Evolutionary conservation across 2,888 invertebrate genomes (phyloP), one percentile per base, ranked within the genome.

Genomic region (Chalcis sispes): DNA sequence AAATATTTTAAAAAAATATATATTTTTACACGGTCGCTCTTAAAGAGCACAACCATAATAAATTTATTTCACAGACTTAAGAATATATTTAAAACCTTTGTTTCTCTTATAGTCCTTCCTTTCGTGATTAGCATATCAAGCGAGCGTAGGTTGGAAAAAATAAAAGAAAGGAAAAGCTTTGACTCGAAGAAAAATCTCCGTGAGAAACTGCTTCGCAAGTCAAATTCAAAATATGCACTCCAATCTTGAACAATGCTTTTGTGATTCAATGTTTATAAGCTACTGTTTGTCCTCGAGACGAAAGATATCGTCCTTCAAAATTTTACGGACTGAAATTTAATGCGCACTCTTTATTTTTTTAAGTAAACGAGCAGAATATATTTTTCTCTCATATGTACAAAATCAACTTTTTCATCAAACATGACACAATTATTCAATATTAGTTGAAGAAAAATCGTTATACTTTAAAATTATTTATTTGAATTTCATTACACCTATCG

Each of bases 181-280:
- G 29, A 15, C 27, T 10, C 40, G 25, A 36, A 70, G 48, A 58
- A 59, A 61, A 70, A 70, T 50, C 48, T 36, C 23, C 71, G 62
- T 71, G 71, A 71, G 71, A 71, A 71, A 61, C 42, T 54, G 18
- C 23, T 71, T 62, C 52, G 61, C 71, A 67, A 62, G 42, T 46
- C 52, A 74, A 59, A 67, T 67, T 13, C 42, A 62, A 32, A 46
- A 46, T 46, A 54, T 54, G 8, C 29, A 18, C 46, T 23, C n/a
- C 10, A 48, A 10, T n/a, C 36, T 32, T 48, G 13, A 8, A 58
- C 32, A 52, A 69, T 46, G 42, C 15, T 50, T 58, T 36, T 15
- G 48, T 56, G 56, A 74, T 32, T 27, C 61, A 54, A 10, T 42
- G 10, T 52, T 52, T 46, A 56, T 56, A 46, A n/a, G 52, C 32